Percentiles rank a stretch among this genome's conserved stretches.
These are phyloP conservation scores for Rhinella marina DNA, from an alignment of 2,797 vertebrate genomes.

Conservation along the genomic window DNA sequence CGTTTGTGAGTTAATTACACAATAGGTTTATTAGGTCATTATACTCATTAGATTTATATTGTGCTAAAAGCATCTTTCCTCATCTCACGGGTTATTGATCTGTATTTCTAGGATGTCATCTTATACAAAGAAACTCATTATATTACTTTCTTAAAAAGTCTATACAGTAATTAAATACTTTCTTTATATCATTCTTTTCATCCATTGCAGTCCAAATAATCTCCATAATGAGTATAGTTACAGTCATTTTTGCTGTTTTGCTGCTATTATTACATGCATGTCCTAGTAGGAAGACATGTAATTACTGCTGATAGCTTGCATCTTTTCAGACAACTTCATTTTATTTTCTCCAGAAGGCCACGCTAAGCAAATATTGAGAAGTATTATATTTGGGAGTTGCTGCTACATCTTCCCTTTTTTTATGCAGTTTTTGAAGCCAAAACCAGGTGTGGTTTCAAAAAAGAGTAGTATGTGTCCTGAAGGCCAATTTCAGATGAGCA, in stretches of 20 bases:
- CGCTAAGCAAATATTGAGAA: not conserved
- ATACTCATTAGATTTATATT: conserved; percentile 42
- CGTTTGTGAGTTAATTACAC: conserved; percentile 39
- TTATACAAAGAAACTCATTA: conserved; percentile 18
- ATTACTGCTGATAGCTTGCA: not conserved
- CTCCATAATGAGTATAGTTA: not conserved
- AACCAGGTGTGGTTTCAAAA: too few relatives aligned
- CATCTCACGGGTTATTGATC: conserved; percentile 23
- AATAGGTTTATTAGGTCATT: conserved; percentile 40
- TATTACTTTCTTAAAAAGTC: conserved; percentile 4
- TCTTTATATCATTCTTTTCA: conserved; percentile 20
- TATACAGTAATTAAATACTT: conserved; percentile 8
- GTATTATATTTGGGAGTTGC: not conserved
- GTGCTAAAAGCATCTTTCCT: conserved; percentile 31
- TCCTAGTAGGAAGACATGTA: not conserved
- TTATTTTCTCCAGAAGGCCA: not conserved
- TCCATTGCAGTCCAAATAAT: not conserved
- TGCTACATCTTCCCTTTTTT: too few relatives aligned
- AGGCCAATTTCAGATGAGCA: too few relatives aligned
- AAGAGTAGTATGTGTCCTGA: too few relatives aligned
- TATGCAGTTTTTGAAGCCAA: too few relatives aligned
- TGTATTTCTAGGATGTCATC: conserved; percentile 10
- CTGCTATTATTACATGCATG: too few relatives aligned
- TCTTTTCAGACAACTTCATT: not conserved
- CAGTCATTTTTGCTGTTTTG: not conserved